Evolutionary conservation across 2,113 vertebrate species (phyloP), one percentile per base, ranked within the genome.

Genomic region (Rhynchomys soricoides): DNA sequence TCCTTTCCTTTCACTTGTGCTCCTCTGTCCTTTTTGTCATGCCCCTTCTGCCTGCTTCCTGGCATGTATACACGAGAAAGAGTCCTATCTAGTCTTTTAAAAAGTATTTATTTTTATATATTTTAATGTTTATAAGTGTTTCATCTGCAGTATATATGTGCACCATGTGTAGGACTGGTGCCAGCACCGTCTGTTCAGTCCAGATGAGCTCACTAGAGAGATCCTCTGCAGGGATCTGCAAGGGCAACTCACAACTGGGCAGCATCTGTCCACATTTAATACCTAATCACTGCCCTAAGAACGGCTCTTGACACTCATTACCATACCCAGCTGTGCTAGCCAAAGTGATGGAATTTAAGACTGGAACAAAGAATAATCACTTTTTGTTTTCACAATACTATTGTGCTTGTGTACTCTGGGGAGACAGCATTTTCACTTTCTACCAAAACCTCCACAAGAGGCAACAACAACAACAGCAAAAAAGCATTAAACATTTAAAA

Each of bases 271-370:
- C 70, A 55, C 55, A 86, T 70, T 71, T 96, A 34, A 92, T 59
- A 86, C 71, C 68, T 89, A 48, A 96, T 96, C 31, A 64, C 77
- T 0, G 0, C 24, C 86, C 81, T 89, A 48, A 43, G 71, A 83
- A 68, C 83, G 55, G 91, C 91, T 95, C 82, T 95, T 81, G 74
- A 4, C 59, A 93, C 85, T 88, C 95, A 78, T 92, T 79, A 77
- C 71, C 77, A 75, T 7, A 8, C 52, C 79, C 55, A 26, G 89
- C 34, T 0, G 48, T 24, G 66, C 73, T 93, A 78, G 59, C 55
- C 73, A 21, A 70, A 89, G 68, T 70, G 95, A 93, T 40, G 43
- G 77, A 92, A 93, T 91, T 81, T 86, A 59, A 91, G 83, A 87
- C 83, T 37, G 90, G 73, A 73, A 83, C 86, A 11, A 81, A 90